These are phyloP conservation scores for Tolypeutes matacus DNA, from an alignment of 2,797 vertebrate species.

Conservation along the genomic window DNA sequence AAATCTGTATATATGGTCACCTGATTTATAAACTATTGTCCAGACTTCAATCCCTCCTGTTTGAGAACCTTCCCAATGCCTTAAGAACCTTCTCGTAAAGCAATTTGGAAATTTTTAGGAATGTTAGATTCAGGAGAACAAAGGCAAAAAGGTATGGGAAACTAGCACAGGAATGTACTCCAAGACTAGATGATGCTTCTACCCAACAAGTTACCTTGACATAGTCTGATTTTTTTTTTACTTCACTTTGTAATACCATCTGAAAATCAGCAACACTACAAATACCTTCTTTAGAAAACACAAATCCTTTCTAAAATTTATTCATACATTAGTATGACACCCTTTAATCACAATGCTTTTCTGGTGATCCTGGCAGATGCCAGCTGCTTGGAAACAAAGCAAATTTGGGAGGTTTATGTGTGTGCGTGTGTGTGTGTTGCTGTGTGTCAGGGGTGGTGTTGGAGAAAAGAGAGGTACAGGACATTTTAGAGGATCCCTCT, in stretches of 20 bases:
- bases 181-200: neutral
- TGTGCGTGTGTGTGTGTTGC: neutral
- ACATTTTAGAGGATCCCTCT: neutral
- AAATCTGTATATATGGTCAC: neutral
- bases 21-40: neutral
- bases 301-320: slow-evolving; percentile 30
- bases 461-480: neutral
- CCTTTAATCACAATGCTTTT: slow-evolving; percentile 12
- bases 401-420: neutral
- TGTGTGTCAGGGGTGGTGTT: neutral
- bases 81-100: slow-evolving; percentile 1
- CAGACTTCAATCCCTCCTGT: neutral
- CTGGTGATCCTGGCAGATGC: neutral
- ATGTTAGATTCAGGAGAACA: neutral
- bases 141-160: neutral
- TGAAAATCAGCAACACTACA: slow-evolving; percentile 23
- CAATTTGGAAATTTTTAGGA: neutral
- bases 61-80: neutral
- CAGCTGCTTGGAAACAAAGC: neutral
- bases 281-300: slow-evolving; percentile 25
- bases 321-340: neutral
- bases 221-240: neutral
- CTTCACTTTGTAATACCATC: neutral
- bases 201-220: neutral
- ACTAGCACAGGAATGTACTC: neutral